These are phyloP conservation scores for Triplophysa yarkandensis DNA, from an alignment of 2,797 vertebrate genomes.

Conservation along the genomic window DNA sequence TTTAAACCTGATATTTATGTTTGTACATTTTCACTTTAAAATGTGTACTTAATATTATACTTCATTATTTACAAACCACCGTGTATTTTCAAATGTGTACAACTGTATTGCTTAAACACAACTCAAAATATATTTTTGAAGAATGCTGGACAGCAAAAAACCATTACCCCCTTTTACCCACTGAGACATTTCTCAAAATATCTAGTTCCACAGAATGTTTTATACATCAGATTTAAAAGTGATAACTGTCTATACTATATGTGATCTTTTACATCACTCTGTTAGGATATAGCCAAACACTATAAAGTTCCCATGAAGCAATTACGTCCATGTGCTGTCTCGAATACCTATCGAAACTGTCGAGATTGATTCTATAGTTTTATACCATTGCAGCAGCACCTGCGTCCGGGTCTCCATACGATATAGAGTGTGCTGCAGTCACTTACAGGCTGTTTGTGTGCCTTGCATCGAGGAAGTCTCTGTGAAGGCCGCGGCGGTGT, in stretches of 20 bases:
- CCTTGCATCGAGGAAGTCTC: conserved; percentile 9
- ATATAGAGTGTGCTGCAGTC: conserved; percentile 25
- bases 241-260: not conserved
- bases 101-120: too few species aligned
- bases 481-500: conserved; percentile 28
- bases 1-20: too few species aligned
- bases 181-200: too few species aligned
- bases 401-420: conserved; percentile 28
- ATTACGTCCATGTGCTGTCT: not conserved
- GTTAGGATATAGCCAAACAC: not conserved
- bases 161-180: too few species aligned
- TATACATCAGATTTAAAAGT: conserved; percentile 9
- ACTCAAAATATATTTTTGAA: too few species aligned
- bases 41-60: too few species aligned
- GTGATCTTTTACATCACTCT: not conserved
- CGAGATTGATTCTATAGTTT: conserved; percentile 43
- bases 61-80: too few species aligned
- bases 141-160: too few species aligned
- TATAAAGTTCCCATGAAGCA: not conserved
- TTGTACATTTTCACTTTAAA: too few species aligned
- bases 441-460: conserved; percentile 36
- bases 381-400: conserved; percentile 27
- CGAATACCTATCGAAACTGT: conserved; percentile 28
- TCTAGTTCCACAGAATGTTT: not conserved
- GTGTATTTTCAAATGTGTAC: too few species aligned